These are phyloP conservation scores for Sebastes variabilis DNA, from an alignment of 2,797 vertebrate species.

Conservation along the genomic window DNA sequence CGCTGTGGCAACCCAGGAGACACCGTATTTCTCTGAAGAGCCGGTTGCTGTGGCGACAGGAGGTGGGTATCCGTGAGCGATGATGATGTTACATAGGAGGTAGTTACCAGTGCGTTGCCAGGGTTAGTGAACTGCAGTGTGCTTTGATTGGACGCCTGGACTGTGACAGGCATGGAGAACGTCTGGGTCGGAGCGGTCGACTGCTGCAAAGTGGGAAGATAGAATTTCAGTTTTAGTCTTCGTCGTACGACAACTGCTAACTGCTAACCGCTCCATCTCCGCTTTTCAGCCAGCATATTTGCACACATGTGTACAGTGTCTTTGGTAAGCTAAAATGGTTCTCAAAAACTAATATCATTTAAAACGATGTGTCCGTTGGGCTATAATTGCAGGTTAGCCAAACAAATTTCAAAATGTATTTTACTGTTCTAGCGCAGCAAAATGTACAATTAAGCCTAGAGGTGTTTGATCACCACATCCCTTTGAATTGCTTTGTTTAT, in stretches of 20 bases:
- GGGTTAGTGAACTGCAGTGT: conserved; percentile 97
- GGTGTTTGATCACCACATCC: background rate
- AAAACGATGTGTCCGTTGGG: background rate
- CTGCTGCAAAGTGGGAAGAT: conserved; percentile 73
- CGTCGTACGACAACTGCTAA: background rate
- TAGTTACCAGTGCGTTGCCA: conserved; percentile 92
- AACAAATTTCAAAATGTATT: background rate
- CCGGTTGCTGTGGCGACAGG: conserved; percentile 93
- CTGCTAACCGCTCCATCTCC: background rate
- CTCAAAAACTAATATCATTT: background rate
- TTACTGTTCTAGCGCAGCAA: background rate
- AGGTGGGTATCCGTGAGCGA: conserved; percentile 93
- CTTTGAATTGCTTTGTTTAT: too few species aligned
- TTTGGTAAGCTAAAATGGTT: background rate
- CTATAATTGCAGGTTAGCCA: background rate
- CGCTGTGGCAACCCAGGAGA: conserved; percentile 96
- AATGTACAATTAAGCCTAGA: background rate
- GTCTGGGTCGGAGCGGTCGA: conserved; percentile 91
- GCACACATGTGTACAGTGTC: background rate
- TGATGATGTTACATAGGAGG: conserved; percentile 95
- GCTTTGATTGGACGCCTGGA: conserved; percentile 94
- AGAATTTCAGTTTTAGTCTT: conserved; percentile 4
- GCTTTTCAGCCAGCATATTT: background rate
- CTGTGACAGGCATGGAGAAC: conserved; percentile 97
- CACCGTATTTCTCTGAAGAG: conserved; percentile 93